A percentile compares a stretch with the other conserved stretches of the same genome.
phyloP scores from a whole-genome alignment of 2,113 vertebrate genomes.

The Serinus canaria region DNA sequence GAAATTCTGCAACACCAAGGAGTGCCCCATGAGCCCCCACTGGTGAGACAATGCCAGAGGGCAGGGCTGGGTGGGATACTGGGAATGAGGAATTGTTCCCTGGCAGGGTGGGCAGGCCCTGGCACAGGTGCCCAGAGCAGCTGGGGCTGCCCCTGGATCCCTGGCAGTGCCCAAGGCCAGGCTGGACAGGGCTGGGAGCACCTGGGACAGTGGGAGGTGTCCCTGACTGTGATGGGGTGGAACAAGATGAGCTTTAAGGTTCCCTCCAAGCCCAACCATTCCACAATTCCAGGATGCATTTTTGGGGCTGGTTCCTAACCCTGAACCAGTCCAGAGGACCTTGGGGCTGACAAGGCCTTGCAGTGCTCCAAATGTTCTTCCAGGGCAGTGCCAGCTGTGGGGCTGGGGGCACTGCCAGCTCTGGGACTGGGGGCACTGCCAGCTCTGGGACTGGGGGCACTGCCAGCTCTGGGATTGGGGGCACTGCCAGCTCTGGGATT shows the following conservation, averaged over 20 bases:
- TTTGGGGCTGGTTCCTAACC: not conserved
- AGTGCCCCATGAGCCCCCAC: fast-evolving
- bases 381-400: no score
- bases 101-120: fast-evolving
- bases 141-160: not conserved
- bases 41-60: not conserved
- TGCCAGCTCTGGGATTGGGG: no score
- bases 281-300: not conserved
- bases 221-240: not conserved
- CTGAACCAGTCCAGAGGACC: not conserved
- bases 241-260: not conserved
- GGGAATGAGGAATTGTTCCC: not conserved
- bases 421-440: no score
- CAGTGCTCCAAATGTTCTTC: not conserved
- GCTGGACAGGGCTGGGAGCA: not conserved
- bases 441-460: no score
- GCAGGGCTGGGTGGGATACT: fast-evolving
- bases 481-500: no score
- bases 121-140: not conserved
- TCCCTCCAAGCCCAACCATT: not conserved
- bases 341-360: not conserved
- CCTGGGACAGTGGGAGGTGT: not conserved
- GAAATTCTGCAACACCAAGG: not conserved
- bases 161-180: not conserved
- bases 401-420: no score